phyloP scores from a whole-genome alignment of 2,113 vertebrate genomes.

The Cyphomyrus plagiostoma region DNA sequence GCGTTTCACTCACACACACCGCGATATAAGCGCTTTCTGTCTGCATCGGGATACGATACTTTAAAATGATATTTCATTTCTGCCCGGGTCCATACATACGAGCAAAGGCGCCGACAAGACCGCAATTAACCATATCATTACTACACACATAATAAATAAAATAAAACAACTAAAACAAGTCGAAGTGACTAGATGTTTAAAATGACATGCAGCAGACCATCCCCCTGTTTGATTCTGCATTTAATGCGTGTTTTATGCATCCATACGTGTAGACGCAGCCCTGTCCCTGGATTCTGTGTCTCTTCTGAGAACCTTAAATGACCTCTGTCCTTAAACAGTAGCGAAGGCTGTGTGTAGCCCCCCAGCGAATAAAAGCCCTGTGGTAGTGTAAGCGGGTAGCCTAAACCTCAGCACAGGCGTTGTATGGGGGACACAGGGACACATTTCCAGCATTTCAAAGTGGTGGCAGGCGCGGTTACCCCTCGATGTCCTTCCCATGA shows the following conservation, averaged over 20 bases:
- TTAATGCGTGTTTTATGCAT: not conserved
- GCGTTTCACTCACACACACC: not conserved
- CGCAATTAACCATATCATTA: not conserved
- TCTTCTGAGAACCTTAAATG: slow-evolving; percentile 24
- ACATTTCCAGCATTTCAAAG: not conserved
- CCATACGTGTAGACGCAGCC: not conserved
- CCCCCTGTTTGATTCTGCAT: not conserved
- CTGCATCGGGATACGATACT: not conserved
- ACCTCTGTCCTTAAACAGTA: slow-evolving; percentile 11
- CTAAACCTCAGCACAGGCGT: not conserved
- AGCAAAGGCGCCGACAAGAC: not conserved
- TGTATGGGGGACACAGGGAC: not conserved
- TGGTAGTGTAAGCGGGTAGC: not conserved
- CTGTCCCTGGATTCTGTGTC: not conserved
- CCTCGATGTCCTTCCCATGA: not conserved
- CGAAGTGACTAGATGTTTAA: not conserved
- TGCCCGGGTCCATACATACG: not conserved
- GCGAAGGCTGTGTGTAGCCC: not conserved
- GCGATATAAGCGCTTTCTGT: not conserved
- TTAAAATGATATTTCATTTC: not conserved
- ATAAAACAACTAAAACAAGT: not conserved
- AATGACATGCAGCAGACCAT: not conserved
- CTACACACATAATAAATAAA: not conserved
- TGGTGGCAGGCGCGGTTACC: not conserved
- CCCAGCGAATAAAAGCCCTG: not conserved